These are phyloP conservation scores for Thunnus albacares DNA, from an alignment of 2,797 vertebrate species.

Conservation along the genomic window DNA sequence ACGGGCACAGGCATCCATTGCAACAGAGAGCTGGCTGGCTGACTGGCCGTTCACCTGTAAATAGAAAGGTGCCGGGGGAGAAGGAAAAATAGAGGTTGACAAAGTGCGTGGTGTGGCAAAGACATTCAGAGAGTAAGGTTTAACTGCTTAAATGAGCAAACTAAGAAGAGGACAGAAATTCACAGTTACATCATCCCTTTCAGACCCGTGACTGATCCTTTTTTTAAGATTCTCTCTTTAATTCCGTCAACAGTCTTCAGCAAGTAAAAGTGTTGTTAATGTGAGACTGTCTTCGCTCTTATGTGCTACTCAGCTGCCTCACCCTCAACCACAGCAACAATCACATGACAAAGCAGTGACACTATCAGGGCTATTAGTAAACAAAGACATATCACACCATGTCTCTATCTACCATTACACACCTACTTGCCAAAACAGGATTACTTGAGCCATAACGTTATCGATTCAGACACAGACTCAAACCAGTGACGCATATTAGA, in stretches of 20 bases:
- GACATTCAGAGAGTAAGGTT: not conserved
- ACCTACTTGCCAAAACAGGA: conserved; percentile 19
- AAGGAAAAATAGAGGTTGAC: not conserved
- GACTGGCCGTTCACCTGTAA: conserved; percentile 78
- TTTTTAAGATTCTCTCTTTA: not conserved
- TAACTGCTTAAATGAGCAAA: not conserved
- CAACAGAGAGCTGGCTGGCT: conserved; percentile 52
- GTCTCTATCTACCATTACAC: conserved; percentile 12
- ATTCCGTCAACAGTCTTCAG: conserved; percentile 2
- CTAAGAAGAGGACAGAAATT: not conserved
- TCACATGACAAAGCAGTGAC: conserved; percentile 38
- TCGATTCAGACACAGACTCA: not conserved
- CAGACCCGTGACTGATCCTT: not conserved
- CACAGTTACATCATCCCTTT: not conserved
- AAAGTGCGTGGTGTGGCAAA: not conserved
- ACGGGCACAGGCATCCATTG: conserved; percentile 90
- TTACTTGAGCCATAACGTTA: too few relatives aligned
- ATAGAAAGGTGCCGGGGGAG: not conserved
- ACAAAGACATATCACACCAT: conserved; percentile 11
- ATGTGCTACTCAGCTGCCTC: not conserved
- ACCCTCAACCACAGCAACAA: conserved; percentile 14
- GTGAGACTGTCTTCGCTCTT: not conserved
- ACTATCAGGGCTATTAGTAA: conserved; percentile 33
- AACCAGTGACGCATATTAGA: conserved; percentile 3
- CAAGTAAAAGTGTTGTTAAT: not conserved